Evolutionary conservation across 2,113 vertebrate species (phyloP).

Genomic region (Coracopsis vasa): DNA sequence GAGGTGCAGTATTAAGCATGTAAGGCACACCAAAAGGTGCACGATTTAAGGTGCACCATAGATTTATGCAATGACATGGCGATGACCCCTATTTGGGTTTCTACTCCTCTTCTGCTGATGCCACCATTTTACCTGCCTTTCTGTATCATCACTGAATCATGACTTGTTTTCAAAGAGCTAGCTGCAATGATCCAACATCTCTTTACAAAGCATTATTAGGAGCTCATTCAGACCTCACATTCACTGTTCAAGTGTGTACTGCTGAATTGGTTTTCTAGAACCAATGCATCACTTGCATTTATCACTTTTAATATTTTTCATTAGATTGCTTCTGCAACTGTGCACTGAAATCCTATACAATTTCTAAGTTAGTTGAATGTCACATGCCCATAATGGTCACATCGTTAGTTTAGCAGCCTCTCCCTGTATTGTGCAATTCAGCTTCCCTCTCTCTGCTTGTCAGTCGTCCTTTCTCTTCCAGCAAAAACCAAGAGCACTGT

Average conservation of each 20-base stretch:
- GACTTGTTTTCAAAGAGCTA: background rate
- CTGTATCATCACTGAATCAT: background rate
- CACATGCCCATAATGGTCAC: background rate
- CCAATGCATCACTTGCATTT: background rate
- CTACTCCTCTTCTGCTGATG: background rate
- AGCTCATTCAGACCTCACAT: background rate
- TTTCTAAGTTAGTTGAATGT: background rate
- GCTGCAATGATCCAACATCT: background rate
- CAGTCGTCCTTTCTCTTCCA: background rate
- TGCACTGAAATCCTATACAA: background rate
- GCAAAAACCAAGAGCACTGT: accelerated
- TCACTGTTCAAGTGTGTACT: background rate
- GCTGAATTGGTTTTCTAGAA: background rate
- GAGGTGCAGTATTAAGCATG: background rate
- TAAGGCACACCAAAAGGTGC: background rate
- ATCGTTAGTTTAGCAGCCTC: background rate
- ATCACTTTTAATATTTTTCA: background rate
- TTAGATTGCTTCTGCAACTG: background rate
- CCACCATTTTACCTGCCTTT: background rate
- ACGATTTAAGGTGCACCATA: background rate
- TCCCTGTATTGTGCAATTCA: background rate
- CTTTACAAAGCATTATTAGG: background rate
- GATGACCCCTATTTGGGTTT: background rate
- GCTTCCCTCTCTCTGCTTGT: background rate
- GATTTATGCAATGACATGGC: background rate